phyloP scores from a whole-genome alignment of 2,797 vertebrate genomes.

The Echiichthys vipera region DNA sequence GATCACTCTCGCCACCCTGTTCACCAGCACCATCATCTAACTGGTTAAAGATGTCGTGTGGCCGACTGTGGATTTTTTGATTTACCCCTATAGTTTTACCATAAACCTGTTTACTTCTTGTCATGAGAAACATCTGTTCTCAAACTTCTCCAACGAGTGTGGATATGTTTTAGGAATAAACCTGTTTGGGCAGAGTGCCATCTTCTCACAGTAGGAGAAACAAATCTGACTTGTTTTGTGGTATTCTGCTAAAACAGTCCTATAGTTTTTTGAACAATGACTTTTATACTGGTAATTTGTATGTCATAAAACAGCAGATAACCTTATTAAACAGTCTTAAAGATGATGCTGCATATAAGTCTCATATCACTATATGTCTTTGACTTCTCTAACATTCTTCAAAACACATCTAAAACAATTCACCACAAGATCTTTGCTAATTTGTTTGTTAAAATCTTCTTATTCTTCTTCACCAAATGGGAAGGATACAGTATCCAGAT shows the following conservation, averaged over 20 bases:
- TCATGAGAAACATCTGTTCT: slow-evolving; percentile 34
- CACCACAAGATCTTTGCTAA: background rate
- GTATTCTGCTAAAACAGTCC: background rate
- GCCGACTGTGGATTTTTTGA: slow-evolving; percentile 13
- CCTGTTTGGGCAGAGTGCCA: too few relatives aligned
- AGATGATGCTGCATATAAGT: background rate
- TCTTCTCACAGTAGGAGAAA: background rate
- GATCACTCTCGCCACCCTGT: slow-evolving; percentile 4
- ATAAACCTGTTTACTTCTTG: slow-evolving; percentile 45
- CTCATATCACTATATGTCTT: background rate
- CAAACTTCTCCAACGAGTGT: background rate
- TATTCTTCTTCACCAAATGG: background rate
- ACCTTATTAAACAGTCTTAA: background rate
- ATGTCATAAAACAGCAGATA: background rate
- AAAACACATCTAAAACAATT: background rate
- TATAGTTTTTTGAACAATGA: background rate
- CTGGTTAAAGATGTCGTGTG: slow-evolving; percentile 36
- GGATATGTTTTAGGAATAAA: background rate
- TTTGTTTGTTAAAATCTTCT: slow-evolving; percentile 9
- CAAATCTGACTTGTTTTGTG: background rate
- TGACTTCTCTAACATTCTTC: background rate
- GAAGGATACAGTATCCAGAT: background rate
- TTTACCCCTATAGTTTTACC: slow-evolving; percentile 42
- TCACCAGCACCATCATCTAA: slow-evolving; percentile 36
- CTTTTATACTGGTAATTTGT: background rate